Percentiles rank a stretch among this genome's conserved stretches.
These are phyloP conservation scores for Ctenopoma kingsleyae DNA, from an alignment of 2,797 vertebrate genomes.

Conservation along the genomic window DNA sequence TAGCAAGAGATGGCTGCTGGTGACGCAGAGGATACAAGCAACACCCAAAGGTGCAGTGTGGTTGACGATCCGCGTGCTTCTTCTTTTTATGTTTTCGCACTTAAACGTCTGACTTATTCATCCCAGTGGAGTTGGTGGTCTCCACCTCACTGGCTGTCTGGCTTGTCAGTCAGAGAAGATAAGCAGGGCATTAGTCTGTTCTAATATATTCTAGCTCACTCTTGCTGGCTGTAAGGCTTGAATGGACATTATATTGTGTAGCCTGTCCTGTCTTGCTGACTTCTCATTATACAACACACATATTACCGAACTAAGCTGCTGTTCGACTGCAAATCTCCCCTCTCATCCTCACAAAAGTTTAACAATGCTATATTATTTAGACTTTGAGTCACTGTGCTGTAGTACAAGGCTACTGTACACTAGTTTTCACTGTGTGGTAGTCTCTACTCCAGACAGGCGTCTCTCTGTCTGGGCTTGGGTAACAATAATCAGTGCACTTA, in stretches of 20 bases:
- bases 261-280: slow-evolving; percentile 31
- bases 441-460: slow-evolving; percentile 4
- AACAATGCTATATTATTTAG: slow-evolving; percentile 9
- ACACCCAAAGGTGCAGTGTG: slow-evolving; percentile 20
- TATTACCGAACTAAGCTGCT: slow-evolving; percentile 12
- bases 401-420: neutral
- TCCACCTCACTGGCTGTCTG: slow-evolving; percentile 42
- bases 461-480: slow-evolving; percentile 34
- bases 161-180: slow-evolving; percentile 63
- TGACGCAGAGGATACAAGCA: slow-evolving; percentile 23
- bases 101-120: slow-evolving; percentile 31
- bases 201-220: slow-evolving; percentile 43
- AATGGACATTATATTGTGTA: slow-evolving; percentile 30
- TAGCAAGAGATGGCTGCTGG: slow-evolving; percentile 20
- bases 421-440: slow-evolving; percentile 2
- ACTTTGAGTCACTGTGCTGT: slow-evolving; percentile 16
- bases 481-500: slow-evolving; percentile 52
- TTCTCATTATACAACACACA: slow-evolving; percentile 27
- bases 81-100: slow-evolving; percentile 37
- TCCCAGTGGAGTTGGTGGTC: slow-evolving; percentile 38
- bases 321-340: slow-evolving; percentile 14
- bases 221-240: slow-evolving; percentile 29
- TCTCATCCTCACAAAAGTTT: slow-evolving; percentile 17
- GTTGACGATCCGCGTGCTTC: neutral
- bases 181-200: slow-evolving; percentile 65